Percentiles rank a stretch among this genome's conserved stretches.
Evolutionary conservation across 2,888 invertebrate species (phyloP).

Genomic region (Cheilosia soror): DNA sequence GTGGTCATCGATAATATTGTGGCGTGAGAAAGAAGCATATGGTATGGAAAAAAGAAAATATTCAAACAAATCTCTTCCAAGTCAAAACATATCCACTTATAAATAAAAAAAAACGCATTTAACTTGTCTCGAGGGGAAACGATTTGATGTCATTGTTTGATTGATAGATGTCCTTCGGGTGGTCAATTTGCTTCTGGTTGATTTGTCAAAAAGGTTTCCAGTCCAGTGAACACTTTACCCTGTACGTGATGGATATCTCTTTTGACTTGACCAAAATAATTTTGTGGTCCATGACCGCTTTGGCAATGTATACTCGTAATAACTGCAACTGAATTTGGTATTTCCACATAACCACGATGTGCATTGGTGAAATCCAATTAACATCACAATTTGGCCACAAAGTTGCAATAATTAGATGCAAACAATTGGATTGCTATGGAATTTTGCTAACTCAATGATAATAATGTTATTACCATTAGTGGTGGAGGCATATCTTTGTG

Average conservation of each 20-base stretch:
- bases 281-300: conserved; percentile 14
- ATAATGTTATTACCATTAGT: conserved; percentile 30
- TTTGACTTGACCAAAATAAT: conserved; percentile 33
- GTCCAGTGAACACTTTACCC: conserved; percentile 11
- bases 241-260: conserved; percentile 12
- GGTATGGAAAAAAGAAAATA: neutral
- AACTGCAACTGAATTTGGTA: conserved; percentile 32
- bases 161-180: conserved; percentile 68
- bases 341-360: neutral
- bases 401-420: conserved; percentile 64
- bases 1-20: conserved; percentile 16
- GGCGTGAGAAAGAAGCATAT: neutral
- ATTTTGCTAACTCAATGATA: conserved; percentile 28
- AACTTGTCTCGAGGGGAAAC: too few species aligned
- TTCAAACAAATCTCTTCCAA: conserved; percentile 5
- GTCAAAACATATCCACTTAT: conserved; percentile 4
- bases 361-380: conserved; percentile 53
- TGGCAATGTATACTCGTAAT: conserved; percentile 25
- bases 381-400: conserved; percentile 63
- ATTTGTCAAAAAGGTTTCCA: conserved; percentile 63
- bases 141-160: conserved; percentile 52
- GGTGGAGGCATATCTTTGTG: conserved; percentile 31
- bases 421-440: conserved; percentile 45
- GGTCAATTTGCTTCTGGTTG: conserved; percentile 66
- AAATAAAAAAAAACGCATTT: neutral